These are phyloP conservation scores for Lethenteron reissneri DNA, from an alignment of 2,113 vertebrate species.

Conservation along the genomic window DNA sequence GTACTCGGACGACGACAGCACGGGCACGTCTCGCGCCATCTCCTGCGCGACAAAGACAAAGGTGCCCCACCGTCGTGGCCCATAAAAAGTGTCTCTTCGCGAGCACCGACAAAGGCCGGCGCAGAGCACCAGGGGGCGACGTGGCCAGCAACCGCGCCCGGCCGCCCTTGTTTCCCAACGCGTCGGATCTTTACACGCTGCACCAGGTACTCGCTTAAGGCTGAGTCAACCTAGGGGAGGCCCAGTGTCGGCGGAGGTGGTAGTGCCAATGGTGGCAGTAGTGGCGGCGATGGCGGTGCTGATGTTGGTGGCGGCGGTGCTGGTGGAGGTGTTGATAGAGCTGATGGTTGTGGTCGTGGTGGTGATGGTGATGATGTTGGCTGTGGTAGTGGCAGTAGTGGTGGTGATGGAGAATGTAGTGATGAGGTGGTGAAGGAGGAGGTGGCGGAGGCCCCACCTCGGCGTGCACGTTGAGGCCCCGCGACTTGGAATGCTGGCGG, in stretches of 20 bases:
- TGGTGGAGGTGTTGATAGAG: no score
- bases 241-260: no score
- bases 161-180: constrained; percentile 12
- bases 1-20: constrained; percentile 24
- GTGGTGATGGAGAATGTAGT: no score
- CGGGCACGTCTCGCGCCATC: constrained; percentile 17
- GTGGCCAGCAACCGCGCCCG: constrained; percentile 19
- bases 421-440: no score
- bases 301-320: no score
- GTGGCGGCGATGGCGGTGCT: no score
- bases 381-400: no score
- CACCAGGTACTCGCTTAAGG: constrained; percentile 11
- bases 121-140: constrained; percentile 13
- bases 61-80: background rate
- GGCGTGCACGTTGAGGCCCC: constrained; percentile 18
- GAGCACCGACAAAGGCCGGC: background rate
- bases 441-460: constrained; percentile 18
- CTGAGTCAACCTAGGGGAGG: no score
- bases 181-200: constrained; percentile 9
- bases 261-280: no score
- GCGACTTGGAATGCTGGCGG: constrained; percentile 18
- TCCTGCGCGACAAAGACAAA: constrained; percentile 17
- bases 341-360: no score
- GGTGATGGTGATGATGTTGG: no score
- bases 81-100: no score